Percentiles rank a stretch among this genome's conserved stretches.
phyloP scores from a whole-genome alignment of 1,140 invertebrate species.

The Pachyrhynchus sulphureomaculatus region DNA sequence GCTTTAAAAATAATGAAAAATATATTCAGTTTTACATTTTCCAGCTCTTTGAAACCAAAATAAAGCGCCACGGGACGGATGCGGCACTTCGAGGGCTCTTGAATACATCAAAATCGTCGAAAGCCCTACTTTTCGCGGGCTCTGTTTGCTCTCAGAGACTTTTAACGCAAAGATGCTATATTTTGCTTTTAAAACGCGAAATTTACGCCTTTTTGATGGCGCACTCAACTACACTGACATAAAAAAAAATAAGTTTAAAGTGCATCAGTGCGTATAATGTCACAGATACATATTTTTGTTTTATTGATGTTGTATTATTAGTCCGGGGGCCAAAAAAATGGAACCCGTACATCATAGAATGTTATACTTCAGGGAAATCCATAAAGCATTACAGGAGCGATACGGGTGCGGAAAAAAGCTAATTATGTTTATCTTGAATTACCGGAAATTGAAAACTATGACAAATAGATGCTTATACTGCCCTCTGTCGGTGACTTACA shows the following conservation, averaged over 20 bases:
- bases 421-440: no score
- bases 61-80: constrained; percentile 30
- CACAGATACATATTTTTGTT: constrained; percentile 2
- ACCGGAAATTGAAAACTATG: no score
- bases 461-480: no score
- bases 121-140: constrained; percentile 30
- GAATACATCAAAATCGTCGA: constrained; percentile 33
- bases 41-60: constrained; percentile 32
- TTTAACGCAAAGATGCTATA: constrained; percentile 30
- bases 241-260: constrained; percentile 25
- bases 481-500: no score
- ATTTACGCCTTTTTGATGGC: constrained; percentile 31
- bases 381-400: no score
- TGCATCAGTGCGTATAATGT: constrained; percentile 18
- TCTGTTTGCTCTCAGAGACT: constrained; percentile 32
- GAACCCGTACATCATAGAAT: no score
- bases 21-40: constrained; percentile 32
- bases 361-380: no score
- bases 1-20: constrained; percentile 30
- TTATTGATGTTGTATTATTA: background rate
- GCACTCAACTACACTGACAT: constrained; percentile 22
- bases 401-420: no score
- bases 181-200: constrained; percentile 30
- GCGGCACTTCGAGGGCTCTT: constrained; percentile 30
- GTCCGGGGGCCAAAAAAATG: no score